Percentiles rank a stretch among this genome's conserved stretches.
phyloP scores from a whole-genome alignment of 2,888 invertebrate genomes.

The Himalopsyche anomala region DNA sequence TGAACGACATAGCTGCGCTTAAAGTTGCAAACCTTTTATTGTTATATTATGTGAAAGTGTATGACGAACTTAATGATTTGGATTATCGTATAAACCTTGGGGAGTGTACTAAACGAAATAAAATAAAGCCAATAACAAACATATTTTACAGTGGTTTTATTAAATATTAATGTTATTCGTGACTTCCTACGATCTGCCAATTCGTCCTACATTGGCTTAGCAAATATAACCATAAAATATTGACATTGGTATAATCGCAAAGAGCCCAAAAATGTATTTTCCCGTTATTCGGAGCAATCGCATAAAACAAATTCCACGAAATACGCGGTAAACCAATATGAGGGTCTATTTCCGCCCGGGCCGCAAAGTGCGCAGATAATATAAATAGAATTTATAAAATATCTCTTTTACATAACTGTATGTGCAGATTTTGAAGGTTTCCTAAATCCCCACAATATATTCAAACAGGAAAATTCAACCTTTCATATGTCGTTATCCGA shows the following conservation, averaged over 20 bases:
- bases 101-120: too few relatives aligned
- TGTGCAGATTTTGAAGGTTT: not conserved
- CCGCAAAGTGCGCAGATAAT: slow-evolving; percentile 21
- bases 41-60: too few relatives aligned
- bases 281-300: not conserved
- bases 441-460: slow-evolving; percentile 1
- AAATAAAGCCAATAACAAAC: too few relatives aligned
- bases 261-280: not conserved
- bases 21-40: too few relatives aligned
- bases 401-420: slow-evolving; percentile 6
- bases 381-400: slow-evolving; percentile 19
- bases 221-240: slow-evolving; percentile 12
- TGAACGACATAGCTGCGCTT: too few relatives aligned
- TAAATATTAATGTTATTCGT: not conserved
- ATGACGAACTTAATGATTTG: too few relatives aligned
- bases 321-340: not conserved
- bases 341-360: slow-evolving; percentile 12
- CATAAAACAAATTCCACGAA: slow-evolving; percentile 14
- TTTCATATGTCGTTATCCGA: not conserved
- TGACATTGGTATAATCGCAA: not conserved
- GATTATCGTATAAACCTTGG: too few relatives aligned
- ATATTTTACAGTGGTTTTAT: too few relatives aligned
- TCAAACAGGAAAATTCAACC: slow-evolving; percentile 9
- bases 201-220: not conserved
- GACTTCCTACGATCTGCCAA: not conserved